These are phyloP conservation scores for Cardinalis cardinalis DNA, from an alignment of 2,113 vertebrate genomes.

Conservation along the genomic window DNA sequence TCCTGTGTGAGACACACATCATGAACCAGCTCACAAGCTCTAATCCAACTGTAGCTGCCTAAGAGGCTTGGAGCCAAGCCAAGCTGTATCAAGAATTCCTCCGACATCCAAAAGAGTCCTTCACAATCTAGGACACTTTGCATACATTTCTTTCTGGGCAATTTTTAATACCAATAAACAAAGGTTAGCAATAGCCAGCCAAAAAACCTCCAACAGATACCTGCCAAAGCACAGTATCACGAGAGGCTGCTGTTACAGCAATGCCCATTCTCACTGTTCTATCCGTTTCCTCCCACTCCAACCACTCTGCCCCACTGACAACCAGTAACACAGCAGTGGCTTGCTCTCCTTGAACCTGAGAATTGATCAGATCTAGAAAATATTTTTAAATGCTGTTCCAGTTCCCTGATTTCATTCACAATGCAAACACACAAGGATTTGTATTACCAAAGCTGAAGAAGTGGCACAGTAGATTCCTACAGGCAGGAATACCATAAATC, in stretches of 20 bases:
- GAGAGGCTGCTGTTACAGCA: accelerated
- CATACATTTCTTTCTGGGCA: neutral
- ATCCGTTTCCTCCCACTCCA: neutral
- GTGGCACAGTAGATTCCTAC: neutral
- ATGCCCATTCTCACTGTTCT: accelerated
- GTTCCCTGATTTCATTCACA: neutral
- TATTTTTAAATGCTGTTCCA: neutral
- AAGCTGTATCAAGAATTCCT: neutral
- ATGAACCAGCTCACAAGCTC: neutral
- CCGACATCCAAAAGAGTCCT: neutral
- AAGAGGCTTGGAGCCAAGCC: neutral
- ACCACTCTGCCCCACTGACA: neutral
- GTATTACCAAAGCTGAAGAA: neutral
- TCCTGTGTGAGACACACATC: neutral
- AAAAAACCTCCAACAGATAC: neutral
- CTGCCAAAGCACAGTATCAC: neutral
- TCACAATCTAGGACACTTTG: neutral
- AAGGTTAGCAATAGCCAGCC: neutral
- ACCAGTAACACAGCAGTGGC: neutral
- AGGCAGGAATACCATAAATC: neutral
- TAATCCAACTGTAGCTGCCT: neutral
- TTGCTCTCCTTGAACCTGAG: neutral
- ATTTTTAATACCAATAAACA: neutral
- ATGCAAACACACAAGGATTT: neutral
- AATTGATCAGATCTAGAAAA: neutral